Evolutionary conservation across 2,888 invertebrate species (phyloP), one percentile per base, ranked within the genome.

Genomic region (Mesochorus sp.): DNA sequence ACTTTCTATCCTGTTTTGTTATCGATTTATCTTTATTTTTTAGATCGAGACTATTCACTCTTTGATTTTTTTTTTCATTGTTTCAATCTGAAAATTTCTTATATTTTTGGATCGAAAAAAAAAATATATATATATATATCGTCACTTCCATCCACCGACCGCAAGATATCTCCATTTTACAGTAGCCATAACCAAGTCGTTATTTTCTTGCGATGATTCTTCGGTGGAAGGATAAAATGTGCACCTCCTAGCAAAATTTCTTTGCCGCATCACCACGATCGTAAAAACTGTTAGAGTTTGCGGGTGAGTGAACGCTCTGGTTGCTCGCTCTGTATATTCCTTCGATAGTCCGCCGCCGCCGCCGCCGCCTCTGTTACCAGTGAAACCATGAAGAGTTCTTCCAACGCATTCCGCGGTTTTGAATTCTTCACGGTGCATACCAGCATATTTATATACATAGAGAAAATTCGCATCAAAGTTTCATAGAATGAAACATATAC

Each of bases 341-440:
- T 62, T 49, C 37, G 47, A 37, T 70, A 39, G 51, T 66, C 55
- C 39, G 34, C 26, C 39, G 67, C 62, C 39, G 49, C 68, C 47
- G n/a, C n/a, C n/a, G n/a, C n/a, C n/a, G n/a, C n/a, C n/a, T n/a
- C 42, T 55, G 31, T 70, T 8, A 17, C 70, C 61, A 66, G 42
- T 61, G 51, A 82, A 84, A 83, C 80, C 82, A 76, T 85, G 82
- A 80, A 75, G 70, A 74, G 81, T 83, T 81, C 78, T 78, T 78
- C 70, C 76, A 79, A 80, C 73, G 78, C 85, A 86, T 87, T 87
- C 85, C 85, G 83, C 84, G 86, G 85, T 85, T 85, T 83, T 74
- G 82, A 75, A 81, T 73, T 71, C 74, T 70, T 64, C 72, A 61
- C 42, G 76, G 51, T 44, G 57, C 26, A 64, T 42, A 61, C 19